Evolutionary conservation across 2,797 vertebrate genomes (phyloP).

Genomic region (Adrianichthys oophorus): DNA sequence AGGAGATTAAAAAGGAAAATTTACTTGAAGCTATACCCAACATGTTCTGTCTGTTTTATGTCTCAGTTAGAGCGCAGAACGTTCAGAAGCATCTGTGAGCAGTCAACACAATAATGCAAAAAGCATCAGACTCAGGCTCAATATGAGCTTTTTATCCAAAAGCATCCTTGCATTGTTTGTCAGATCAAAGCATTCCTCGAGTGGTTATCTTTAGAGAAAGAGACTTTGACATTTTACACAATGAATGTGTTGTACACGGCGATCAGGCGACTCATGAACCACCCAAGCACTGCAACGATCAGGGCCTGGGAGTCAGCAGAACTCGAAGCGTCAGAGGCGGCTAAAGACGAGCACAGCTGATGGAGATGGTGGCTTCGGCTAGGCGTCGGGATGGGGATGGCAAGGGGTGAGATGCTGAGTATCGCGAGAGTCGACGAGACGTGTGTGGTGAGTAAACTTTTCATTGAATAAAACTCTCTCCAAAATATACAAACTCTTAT

Average conservation of each 20-base stretch:
- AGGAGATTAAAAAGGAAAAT: constrained; percentile 4
- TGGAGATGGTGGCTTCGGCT: too few relatives aligned
- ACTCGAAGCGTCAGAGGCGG: constrained; percentile 32
- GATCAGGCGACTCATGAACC: constrained; percentile 34
- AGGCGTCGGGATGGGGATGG: too few relatives aligned
- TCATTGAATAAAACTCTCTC: too few relatives aligned
- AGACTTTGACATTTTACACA: constrained; percentile 42
- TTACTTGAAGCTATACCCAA: too few relatives aligned
- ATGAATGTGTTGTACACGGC: constrained; percentile 33
- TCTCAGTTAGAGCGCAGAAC: too few relatives aligned
- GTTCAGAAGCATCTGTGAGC: too few relatives aligned
- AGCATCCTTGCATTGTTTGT: constrained; percentile 44
- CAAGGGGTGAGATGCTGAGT: too few relatives aligned
- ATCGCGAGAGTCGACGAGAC: too few relatives aligned
- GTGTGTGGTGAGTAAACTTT: too few relatives aligned
- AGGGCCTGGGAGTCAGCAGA: constrained; percentile 40
- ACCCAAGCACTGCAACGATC: constrained; percentile 46
- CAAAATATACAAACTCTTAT: too few relatives aligned
- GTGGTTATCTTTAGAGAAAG: constrained; percentile 43
- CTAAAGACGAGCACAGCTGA: constrained; percentile 38
- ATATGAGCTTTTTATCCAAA: constrained; percentile 36
- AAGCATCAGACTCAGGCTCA: background rate
- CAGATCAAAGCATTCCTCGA: constrained; percentile 52
- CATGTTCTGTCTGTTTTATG: too few relatives aligned
- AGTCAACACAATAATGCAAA: too few relatives aligned